A percentile compares a stretch with the other conserved stretches of the same genome.
Evolutionary conservation across 2,888 invertebrate genomes (phyloP).

Genomic region (Ethmia dodecea): DNA sequence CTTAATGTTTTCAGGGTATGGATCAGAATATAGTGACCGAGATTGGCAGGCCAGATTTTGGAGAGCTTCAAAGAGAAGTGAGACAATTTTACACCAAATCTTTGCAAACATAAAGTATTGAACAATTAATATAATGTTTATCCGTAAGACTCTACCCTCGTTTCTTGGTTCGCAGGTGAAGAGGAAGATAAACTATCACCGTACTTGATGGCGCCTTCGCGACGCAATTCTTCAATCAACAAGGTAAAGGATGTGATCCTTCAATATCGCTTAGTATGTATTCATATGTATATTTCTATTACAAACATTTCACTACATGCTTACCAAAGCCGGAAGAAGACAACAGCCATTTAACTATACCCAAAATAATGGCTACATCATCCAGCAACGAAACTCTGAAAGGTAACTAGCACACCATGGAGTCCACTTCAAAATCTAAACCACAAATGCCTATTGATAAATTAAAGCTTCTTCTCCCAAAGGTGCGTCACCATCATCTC

Average conservation of each 20-base stretch:
- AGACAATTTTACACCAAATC: conserved; percentile 26
- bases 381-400: conserved; percentile 88
- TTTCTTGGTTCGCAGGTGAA: conserved; percentile 45
- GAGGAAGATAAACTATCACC: conserved; percentile 68
- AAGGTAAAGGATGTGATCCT: conserved; percentile 36
- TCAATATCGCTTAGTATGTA: neutral
- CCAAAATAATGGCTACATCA: conserved; percentile 84
- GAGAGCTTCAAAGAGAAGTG: conserved; percentile 75
- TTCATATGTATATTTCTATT: neutral
- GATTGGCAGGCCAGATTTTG: conserved; percentile 81
- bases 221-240: conserved; percentile 56
- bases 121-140: neutral
- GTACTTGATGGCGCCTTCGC: conserved; percentile 56
- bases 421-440: neutral
- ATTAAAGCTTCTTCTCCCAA: neutral
- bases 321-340: conserved; percentile 72
- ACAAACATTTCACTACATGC: conserved; percentile 28
- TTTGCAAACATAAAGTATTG: no score
- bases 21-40: conserved; percentile 85
- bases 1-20: conserved; percentile 79
- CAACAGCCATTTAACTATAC: conserved; percentile 81
- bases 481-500: conserved; percentile 80
- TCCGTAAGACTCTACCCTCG: neutral
- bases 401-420: conserved; percentile 61
- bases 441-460: neutral